phyloP scores from a whole-genome alignment of 2,113 vertebrate species.

The Passer domesticus region DNA sequence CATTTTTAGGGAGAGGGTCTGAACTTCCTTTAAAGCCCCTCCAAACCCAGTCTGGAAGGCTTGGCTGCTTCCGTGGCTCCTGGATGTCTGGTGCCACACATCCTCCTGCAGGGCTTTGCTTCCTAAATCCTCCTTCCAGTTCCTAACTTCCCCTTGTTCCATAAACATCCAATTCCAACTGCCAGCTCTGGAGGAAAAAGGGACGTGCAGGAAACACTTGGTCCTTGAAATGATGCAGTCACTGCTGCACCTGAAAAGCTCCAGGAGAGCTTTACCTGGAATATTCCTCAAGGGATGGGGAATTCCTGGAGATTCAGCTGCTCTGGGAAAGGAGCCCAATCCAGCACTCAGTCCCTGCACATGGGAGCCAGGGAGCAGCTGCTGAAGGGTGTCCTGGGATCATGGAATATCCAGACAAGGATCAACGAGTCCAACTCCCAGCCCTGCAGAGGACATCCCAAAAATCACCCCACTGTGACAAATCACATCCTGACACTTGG shows the following conservation, averaged over 20 bases:
- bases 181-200: not conserved
- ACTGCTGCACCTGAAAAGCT: not conserved
- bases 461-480: not conserved
- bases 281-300: not conserved
- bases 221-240: not conserved
- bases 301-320: not conserved
- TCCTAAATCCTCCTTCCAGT: not conserved
- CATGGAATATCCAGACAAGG: not conserved
- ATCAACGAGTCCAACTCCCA: not conserved
- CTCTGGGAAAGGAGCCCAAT: not conserved
- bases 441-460: not conserved
- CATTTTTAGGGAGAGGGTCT: not conserved
- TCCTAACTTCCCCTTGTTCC: not conserved
- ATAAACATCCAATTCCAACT: not conserved
- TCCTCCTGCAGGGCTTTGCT: not conserved
- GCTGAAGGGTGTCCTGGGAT: not conserved
- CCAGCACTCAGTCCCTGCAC: not conserved
- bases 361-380: not conserved
- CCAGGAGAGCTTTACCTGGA: not conserved
- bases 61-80: not conserved
- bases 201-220: not conserved
- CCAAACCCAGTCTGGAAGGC: not conserved
- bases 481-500: not conserved
- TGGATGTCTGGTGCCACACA: not conserved
- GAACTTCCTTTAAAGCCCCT: not conserved